phyloP scores from a whole-genome alignment of 2,797 vertebrate species.

The Syngnathus acus region DNA sequence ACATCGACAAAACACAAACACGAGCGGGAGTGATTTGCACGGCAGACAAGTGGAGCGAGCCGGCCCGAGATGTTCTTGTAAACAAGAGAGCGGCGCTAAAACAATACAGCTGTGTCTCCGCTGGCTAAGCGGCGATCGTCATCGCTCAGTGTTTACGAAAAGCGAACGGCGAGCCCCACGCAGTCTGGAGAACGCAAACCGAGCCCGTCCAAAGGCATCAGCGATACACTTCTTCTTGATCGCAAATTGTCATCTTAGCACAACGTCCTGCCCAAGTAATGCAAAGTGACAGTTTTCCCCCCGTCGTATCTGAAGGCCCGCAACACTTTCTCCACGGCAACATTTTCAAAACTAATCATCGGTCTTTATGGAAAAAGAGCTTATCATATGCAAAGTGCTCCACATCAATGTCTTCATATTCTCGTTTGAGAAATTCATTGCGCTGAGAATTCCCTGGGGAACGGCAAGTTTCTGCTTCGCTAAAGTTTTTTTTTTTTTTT shows the following conservation, averaged over 20 bases:
- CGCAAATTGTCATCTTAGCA: constrained; percentile 29
- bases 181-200: constrained; percentile 45
- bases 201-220: constrained; percentile 52
- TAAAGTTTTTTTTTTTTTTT: constrained; percentile 55
- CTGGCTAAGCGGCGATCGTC: constrained; percentile 54
- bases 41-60: constrained; percentile 47
- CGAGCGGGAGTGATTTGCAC: constrained; percentile 59
- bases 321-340: constrained; percentile 40
- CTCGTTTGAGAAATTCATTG: constrained; percentile 68
- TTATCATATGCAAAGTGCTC: constrained; percentile 67
- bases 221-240: constrained; percentile 17
- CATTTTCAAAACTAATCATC: constrained; percentile 60
- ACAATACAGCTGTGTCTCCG: constrained; percentile 68
- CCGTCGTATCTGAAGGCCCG: constrained; percentile 48
- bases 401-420: constrained; percentile 67
- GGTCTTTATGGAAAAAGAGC: constrained; percentile 60
- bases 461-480: constrained; percentile 63
- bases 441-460: constrained; percentile 61
- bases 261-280: constrained; percentile 37
- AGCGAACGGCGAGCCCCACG: constrained; percentile 32
- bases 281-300: constrained; percentile 33
- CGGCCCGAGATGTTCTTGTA: constrained; percentile 48
- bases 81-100: constrained; percentile 61
- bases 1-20: constrained; percentile 66
- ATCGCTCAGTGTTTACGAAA: constrained; percentile 62